Conservation (phyloP, 92 coral and sea anemone genomes). For the Heteractis magnifica region DNA sequence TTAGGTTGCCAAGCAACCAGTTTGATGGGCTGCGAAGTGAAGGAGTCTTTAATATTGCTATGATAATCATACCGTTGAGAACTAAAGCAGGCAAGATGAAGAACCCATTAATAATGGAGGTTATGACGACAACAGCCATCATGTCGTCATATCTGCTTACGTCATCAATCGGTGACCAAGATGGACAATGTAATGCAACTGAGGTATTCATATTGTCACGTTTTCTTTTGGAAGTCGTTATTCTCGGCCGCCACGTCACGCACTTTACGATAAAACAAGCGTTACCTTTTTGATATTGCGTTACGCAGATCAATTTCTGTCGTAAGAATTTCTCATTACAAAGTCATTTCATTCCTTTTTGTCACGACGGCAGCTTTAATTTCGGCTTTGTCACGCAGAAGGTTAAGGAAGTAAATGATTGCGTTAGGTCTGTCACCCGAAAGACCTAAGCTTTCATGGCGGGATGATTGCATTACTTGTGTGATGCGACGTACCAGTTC, state of each 20-base stretch:
- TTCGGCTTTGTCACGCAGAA: too few species aligned
- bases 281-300: background rate
- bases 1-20: slow-evolving; percentile 38
- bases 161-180: background rate
- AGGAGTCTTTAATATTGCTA: slow-evolving; percentile 20
- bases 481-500: background rate
- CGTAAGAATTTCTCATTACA: too few species aligned
- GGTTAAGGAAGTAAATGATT: too few species aligned
- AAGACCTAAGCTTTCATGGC: background rate
- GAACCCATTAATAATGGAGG: slow-evolving; percentile 16
- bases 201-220: background rate
- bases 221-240: background rate
- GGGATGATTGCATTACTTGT: background rate
- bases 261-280: too few species aligned
- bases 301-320: too few species aligned
- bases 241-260: background rate
- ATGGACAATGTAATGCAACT: background rate
- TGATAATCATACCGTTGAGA: slow-evolving; percentile 26
- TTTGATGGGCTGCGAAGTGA: slow-evolving; percentile 28
- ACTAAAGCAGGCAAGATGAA: slow-evolving; percentile 17
- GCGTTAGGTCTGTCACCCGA: background rate
- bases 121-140: background rate
- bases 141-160: background rate
- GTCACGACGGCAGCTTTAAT: too few species aligned
- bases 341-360: too few species aligned